Percentiles rank a stretch among this genome's conserved stretches.
These are phyloP conservation scores for Agriopis aurantiaria DNA, from an alignment of 2,888 invertebrate species.

Conservation along the genomic window DNA sequence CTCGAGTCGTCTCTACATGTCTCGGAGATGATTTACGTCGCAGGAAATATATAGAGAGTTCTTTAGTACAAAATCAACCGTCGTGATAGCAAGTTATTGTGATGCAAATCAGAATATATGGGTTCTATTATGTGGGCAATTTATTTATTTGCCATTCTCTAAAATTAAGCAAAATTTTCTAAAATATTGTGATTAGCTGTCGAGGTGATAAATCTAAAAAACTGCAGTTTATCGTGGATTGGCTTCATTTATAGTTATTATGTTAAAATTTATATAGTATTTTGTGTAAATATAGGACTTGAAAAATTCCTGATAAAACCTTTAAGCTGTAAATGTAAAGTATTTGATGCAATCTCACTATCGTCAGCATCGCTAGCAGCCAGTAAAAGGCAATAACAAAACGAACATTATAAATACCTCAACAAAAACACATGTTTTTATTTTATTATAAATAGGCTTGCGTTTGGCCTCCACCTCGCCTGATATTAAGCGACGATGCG, in stretches of 20 bases:
- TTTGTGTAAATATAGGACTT: too few species aligned
- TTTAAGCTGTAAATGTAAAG: too few species aligned
- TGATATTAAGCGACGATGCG: too few species aligned
- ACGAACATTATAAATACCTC: too few species aligned
- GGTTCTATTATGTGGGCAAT: conserved; percentile 9
- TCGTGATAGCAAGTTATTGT: conserved; percentile 25
- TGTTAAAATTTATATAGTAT: neutral
- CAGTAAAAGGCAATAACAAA: too few species aligned
- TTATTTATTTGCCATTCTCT: conserved; percentile 15
- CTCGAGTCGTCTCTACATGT: conserved; percentile 18
- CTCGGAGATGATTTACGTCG: conserved; percentile 31
- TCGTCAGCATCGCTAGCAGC: too few species aligned
- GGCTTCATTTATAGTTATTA: neutral
- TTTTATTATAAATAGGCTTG: too few species aligned
- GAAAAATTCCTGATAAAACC: too few species aligned
- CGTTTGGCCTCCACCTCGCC: too few species aligned
- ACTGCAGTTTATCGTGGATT: neutral
- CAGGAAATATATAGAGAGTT: conserved; percentile 34
- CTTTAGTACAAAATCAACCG: conserved; percentile 32
- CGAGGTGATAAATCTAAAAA: conserved; percentile 2
- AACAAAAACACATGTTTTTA: too few species aligned
- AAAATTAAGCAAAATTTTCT: conserved; percentile 5
- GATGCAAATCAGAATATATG: conserved; percentile 25
- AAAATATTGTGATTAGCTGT: conserved; percentile 22
- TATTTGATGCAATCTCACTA: too few species aligned